phyloP scores from a whole-genome alignment of 2,113 vertebrate species.

The Malurus alboscapulatus region DNA sequence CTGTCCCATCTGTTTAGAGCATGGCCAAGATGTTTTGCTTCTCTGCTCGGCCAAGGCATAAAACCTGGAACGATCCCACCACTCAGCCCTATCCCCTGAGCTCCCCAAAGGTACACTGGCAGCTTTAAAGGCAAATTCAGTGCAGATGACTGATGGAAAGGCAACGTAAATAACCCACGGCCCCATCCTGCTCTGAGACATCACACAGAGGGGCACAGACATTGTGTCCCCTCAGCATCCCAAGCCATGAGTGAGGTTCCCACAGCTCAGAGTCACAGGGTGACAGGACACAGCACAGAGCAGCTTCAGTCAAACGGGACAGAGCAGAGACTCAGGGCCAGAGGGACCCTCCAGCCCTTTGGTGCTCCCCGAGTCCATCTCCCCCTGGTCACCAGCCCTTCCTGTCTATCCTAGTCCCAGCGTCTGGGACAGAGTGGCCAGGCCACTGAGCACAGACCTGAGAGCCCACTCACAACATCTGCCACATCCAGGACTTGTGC shows the following conservation, averaged over 20 bases:
- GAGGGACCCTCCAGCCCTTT: not conserved
- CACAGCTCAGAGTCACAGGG: not conserved
- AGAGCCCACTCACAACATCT: not conserved
- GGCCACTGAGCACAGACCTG: not conserved
- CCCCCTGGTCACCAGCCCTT: not conserved
- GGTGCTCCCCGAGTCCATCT: not conserved
- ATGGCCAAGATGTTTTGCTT: not conserved
- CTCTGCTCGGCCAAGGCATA: not conserved
- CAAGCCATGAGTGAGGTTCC: not conserved
- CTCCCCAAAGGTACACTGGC: not conserved
- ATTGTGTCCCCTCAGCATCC: not conserved
- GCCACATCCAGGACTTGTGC: not conserved
- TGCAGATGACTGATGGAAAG: not conserved
- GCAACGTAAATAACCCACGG: not conserved
- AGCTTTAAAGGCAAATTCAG: not conserved
- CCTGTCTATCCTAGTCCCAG: not conserved
- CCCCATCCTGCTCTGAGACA: not conserved
- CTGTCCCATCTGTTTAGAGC: constrained; percentile 59
- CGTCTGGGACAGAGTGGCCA: not conserved
- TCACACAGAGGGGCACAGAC: not conserved
- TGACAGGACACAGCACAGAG: not conserved
- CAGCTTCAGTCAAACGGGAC: not conserved
- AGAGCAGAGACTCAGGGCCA: not conserved
- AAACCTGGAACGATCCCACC: not conserved
- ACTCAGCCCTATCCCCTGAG: not conserved